These are phyloP conservation scores for Vandiemenella viatica DNA, from an alignment of 2,888 invertebrate species.

Conservation along the genomic window DNA sequence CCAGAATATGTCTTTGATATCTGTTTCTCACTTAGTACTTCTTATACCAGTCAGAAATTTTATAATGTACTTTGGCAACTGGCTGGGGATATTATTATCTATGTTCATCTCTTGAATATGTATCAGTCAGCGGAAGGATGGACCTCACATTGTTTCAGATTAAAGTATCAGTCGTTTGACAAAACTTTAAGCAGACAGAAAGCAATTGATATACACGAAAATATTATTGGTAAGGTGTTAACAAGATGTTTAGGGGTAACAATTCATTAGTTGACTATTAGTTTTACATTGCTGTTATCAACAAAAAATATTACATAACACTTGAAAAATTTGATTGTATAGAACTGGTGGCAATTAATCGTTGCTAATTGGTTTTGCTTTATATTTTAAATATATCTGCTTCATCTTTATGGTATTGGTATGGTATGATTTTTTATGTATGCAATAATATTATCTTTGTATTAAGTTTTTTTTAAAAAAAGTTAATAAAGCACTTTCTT, in stretches of 20 bases:
- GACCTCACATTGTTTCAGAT: conserved; percentile 25
- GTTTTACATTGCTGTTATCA: too few relatives aligned
- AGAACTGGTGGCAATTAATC: too few relatives aligned
- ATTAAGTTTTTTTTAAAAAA: too few relatives aligned
- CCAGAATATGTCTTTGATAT: conserved; percentile 25
- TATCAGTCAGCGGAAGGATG: conserved; percentile 22
- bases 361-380: too few relatives aligned
- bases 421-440: too few relatives aligned
- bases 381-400: too few relatives aligned
- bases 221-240: conserved; percentile 23
- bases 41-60: conserved; percentile 18
- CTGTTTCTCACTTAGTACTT: conserved; percentile 20
- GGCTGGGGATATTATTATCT: conserved; percentile 24
- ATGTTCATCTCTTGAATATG: conserved; percentile 23
- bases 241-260: conserved; percentile 8
- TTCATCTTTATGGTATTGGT: too few relatives aligned
- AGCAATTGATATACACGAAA: conserved; percentile 26
- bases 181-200: conserved; percentile 25
- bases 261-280: conserved; percentile 2
- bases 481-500: too few relatives aligned
- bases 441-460: too few relatives aligned
- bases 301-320: too few relatives aligned
- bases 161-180: conserved; percentile 26
- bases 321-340: too few relatives aligned
- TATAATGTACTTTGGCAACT: conserved; percentile 24